Percentiles rank a stretch among this genome's conserved stretches.
Conservation (phyloP, 2,113 vertebrate genomes). For the Epinephelus moara region DNA sequence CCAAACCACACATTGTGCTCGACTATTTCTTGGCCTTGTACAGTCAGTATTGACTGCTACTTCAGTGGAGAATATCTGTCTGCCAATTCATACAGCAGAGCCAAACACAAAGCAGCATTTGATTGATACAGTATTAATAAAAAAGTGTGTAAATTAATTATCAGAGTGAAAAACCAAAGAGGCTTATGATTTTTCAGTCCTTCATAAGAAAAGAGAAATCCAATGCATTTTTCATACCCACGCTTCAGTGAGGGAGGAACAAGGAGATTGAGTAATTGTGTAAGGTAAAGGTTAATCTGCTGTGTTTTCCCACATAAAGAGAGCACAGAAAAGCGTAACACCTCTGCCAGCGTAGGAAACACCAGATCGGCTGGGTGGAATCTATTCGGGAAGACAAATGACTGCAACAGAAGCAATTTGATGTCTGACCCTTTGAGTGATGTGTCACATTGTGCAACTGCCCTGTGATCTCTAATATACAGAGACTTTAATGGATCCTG, state of each 20-base stretch:
- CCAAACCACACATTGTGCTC: not conserved
- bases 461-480: constrained; percentile 54
- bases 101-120: constrained; percentile 15
- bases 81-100: not conserved
- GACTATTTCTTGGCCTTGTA: not conserved
- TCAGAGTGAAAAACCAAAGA: constrained; percentile 20
- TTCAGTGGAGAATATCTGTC: not conserved
- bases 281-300: constrained; percentile 64
- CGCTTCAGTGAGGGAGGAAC: constrained; percentile 21
- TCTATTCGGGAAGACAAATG: constrained; percentile 57
- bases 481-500: constrained; percentile 51
- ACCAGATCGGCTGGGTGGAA: constrained; percentile 18
- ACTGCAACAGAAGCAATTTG: constrained; percentile 61
- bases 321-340: constrained; percentile 30
- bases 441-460: constrained; percentile 50
- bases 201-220: constrained; percentile 19
- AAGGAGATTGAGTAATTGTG: constrained; percentile 50
- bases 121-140: constrained; percentile 9
- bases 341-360: constrained; percentile 52
- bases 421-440: constrained; percentile 58
- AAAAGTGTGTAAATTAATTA: constrained; percentile 10
- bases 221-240: constrained; percentile 57
- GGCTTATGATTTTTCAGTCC: constrained; percentile 26
- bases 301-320: constrained; percentile 17
- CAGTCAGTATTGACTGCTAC: not conserved